Conservation (phyloP, 2,888 invertebrate species). For the Dasypolia templi region DNA sequence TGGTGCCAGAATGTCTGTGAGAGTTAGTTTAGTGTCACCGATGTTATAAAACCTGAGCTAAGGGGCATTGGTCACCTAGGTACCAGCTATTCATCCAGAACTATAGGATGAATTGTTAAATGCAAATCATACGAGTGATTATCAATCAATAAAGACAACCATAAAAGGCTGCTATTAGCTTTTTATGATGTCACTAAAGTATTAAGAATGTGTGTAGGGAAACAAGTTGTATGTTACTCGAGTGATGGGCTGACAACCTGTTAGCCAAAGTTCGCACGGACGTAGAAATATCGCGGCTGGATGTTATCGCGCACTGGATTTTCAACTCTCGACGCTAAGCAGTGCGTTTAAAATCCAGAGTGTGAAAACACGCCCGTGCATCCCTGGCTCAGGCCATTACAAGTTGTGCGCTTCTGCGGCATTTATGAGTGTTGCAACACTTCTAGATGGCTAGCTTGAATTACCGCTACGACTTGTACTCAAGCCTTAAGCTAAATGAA, state of each 20-base stretch:
- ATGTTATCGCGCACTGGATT: too few species aligned
- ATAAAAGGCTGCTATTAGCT: conserved; percentile 48
- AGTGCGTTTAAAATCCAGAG: too few species aligned
- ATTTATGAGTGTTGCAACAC: conserved; percentile 37
- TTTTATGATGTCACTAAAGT: conserved; percentile 39
- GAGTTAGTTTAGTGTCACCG: conserved; percentile 55
- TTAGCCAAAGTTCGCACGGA: too few species aligned
- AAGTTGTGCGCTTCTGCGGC: conserved; percentile 34
- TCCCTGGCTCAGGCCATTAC: too few species aligned
- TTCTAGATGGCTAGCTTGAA: conserved; percentile 29
- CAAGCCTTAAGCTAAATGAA: conserved; percentile 7
- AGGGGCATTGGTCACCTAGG: conserved; percentile 52
- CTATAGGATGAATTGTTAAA: conserved; percentile 48
- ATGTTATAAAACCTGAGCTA: conserved; percentile 59
- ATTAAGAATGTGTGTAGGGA: conserved; percentile 26
- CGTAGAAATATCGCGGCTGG: too few species aligned
- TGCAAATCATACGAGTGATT: conserved; percentile 50
- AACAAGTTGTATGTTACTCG: conserved; percentile 40
- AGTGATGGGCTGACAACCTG: conserved; percentile 36
- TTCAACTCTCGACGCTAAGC: too few species aligned
- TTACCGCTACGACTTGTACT: conserved; percentile 22
- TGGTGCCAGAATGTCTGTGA: conserved; percentile 58
- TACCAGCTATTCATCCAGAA: conserved; percentile 33
- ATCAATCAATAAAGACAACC: conserved; percentile 36
- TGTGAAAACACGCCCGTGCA: too few species aligned